These are phyloP conservation scores for Clarias gariepinus DNA, from an alignment of 2,113 vertebrate genomes.

Conservation along the genomic window DNA sequence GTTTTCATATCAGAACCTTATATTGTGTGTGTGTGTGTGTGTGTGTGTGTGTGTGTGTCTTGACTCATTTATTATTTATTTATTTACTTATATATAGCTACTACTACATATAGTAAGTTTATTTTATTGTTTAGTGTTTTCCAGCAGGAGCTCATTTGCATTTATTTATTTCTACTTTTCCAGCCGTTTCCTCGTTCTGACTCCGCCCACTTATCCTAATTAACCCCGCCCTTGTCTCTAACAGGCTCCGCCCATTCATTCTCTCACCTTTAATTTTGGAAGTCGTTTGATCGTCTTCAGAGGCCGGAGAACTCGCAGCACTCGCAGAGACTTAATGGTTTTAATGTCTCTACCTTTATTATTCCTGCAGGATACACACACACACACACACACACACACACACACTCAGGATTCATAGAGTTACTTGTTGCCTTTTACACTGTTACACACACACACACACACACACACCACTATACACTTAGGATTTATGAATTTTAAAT, in stretches of 20 bases:
- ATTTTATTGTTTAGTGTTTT: no score
- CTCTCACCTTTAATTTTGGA: conserved; percentile 93
- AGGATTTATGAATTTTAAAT: not conserved
- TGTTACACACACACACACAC: not conserved
- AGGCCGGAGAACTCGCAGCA: conserved; percentile 90
- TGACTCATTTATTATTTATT: not conserved
- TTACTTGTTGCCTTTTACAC: not conserved
- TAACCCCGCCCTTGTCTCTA: no score
- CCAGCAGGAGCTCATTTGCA: no score
- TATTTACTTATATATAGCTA: no score
- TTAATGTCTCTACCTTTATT: conserved; percentile 98
- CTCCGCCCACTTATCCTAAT: not conserved
- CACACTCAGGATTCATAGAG: not conserved
- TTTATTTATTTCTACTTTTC: not conserved
- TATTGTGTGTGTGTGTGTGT: not conserved
- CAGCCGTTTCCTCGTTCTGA: not conserved
- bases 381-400: conserved; percentile 32
- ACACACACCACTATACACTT: not conserved
- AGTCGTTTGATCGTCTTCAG: conserved; percentile 98
- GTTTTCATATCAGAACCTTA: not conserved
- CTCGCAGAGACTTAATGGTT: conserved; percentile 97
- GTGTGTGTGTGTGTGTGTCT: not conserved
- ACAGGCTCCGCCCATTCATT: not conserved
- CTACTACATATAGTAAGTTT: no score
- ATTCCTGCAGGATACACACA: conserved; percentile 73